Evolutionary conservation across 2,797 vertebrate genomes (phyloP).

Genomic region (Coluber constrictor): DNA sequence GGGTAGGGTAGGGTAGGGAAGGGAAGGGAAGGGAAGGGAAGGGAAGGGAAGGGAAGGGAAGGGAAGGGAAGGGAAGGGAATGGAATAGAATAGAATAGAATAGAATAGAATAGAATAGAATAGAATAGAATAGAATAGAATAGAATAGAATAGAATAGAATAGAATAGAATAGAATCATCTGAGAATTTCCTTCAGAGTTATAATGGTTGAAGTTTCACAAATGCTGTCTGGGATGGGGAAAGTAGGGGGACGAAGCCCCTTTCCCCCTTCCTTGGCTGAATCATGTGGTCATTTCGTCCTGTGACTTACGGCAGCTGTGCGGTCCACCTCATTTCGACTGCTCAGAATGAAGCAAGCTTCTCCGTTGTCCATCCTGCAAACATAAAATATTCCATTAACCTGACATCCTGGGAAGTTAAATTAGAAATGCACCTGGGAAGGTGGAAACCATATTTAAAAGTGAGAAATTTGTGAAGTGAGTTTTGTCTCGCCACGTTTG

Average conservation of each 20-base stretch:
- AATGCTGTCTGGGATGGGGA: background rate
- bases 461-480: background rate
- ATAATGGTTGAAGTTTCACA: background rate
- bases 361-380: slow-evolving; percentile 90
- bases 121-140: no score
- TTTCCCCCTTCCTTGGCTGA: background rate
- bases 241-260: background rate
- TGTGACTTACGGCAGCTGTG: slow-evolving; percentile 82
- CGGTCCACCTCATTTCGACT: slow-evolving; percentile 91
- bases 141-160: no score
- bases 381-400: slow-evolving; percentile 52
- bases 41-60: no score
- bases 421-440: no score
- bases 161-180: background rate
- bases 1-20: no score
- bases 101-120: no score
- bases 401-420: slow-evolving; percentile 1
- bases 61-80: no score
- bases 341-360: slow-evolving; percentile 93
- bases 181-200: background rate
- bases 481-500: background rate
- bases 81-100: no score
- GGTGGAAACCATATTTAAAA: background rate
- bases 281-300: background rate
- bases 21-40: no score